Conservation (phyloP, 2,797 vertebrate genomes). For the Clarias pachynema region DNA sequence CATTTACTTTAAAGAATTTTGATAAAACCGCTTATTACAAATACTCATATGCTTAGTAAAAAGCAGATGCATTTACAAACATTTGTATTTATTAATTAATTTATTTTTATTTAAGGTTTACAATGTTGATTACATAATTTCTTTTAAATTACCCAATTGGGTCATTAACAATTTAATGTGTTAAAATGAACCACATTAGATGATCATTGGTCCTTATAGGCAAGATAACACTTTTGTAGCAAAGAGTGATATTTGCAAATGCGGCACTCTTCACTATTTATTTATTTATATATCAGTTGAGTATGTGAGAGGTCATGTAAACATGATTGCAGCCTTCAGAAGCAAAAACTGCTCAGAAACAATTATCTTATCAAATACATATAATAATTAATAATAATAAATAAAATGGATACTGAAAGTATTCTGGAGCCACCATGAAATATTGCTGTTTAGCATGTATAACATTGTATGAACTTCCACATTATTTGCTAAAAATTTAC, state of each 20-base stretch:
- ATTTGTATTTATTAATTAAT: neutral
- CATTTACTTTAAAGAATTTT: neutral
- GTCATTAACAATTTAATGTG: neutral
- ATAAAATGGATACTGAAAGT: neutral
- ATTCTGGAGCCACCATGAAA: neutral
- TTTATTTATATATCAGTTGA: neutral
- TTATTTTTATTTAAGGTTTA: no score
- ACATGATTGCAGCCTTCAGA: no score
- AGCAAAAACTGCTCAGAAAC: no score
- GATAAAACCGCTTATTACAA: neutral
- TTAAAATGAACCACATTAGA: neutral
- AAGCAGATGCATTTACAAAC: neutral
- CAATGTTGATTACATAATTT: neutral
- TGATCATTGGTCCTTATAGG: neutral
- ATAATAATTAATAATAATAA: no score
- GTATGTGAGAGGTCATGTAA: neutral
- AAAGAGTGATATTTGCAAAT: neutral
- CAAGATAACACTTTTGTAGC: neutral
- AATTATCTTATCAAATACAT: no score
- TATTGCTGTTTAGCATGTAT: neutral
- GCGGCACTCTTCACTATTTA: neutral
- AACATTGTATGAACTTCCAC: neutral
- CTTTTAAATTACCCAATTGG: neutral
- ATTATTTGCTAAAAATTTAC: neutral
- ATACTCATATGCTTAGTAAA: neutral